Conservation (phyloP, 2,113 vertebrate genomes). For the Peromyscus maniculatus region DNA sequence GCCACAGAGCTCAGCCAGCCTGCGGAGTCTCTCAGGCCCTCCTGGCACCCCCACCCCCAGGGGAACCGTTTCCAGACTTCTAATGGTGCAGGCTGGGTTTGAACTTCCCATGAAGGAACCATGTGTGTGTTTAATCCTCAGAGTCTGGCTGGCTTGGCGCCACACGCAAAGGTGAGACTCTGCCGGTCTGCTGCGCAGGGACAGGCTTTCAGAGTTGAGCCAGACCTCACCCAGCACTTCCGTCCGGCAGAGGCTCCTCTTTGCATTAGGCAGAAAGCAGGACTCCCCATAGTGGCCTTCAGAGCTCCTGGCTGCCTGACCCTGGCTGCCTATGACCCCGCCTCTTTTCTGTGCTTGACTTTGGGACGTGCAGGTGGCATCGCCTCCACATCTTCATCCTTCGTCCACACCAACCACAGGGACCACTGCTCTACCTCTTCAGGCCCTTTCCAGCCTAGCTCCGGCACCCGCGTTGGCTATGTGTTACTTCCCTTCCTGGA, state of each 20-base stretch:
- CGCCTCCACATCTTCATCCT: neutral
- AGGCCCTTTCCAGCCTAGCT: neutral
- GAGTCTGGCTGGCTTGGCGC: neutral
- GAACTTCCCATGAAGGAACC: neutral
- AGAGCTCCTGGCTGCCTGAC: neutral
- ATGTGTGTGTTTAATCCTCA: accelerated
- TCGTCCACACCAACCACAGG: neutral
- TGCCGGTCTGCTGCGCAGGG: accelerated
- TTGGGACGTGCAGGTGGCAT: accelerated
- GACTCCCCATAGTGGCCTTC: neutral
- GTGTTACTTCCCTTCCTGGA: neutral
- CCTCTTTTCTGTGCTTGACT: neutral
- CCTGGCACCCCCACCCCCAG: accelerated
- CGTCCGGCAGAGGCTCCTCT: accelerated
- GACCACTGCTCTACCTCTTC: neutral
- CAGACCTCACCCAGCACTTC: neutral
- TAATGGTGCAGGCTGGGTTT: neutral
- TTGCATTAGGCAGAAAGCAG: neutral
- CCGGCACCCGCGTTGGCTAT: accelerated
- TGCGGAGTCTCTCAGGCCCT: neutral
- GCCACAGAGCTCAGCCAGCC: neutral
- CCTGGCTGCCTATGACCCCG: neutral
- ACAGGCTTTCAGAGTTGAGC: neutral
- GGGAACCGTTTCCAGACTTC: neutral
- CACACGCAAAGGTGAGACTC: neutral